Evolutionary conservation across 2,797 vertebrate species (phyloP).

Genomic region (Arctocebus calabarensis): DNA sequence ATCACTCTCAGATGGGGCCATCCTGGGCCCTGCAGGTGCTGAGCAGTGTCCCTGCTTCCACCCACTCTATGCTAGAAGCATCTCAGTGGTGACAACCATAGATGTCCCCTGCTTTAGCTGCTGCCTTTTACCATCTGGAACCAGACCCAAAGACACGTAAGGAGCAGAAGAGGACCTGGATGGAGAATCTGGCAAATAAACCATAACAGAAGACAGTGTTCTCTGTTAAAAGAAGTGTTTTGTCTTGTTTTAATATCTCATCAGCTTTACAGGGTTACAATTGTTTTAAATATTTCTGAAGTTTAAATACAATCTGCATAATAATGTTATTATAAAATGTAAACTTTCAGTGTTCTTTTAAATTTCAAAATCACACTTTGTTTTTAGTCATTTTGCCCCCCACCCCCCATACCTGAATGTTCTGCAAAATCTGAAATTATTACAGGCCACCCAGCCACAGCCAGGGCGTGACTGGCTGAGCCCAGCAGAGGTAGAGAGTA

Average conservation of each 20-base stretch:
- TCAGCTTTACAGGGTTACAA: constrained; percentile 91
- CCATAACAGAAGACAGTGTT: background rate
- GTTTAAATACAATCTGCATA: constrained; percentile 92
- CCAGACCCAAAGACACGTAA: fast-evolving
- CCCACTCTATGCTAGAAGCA: background rate
- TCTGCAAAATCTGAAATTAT: constrained; percentile 86
- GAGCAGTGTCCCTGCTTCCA: background rate
- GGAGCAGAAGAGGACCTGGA: background rate
- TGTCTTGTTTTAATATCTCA: constrained; percentile 87
- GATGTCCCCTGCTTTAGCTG: background rate
- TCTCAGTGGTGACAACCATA: background rate
- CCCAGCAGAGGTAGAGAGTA: constrained; percentile 87
- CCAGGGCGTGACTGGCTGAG: constrained; percentile 62
- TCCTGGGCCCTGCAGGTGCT: background rate
- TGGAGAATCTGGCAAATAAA: background rate
- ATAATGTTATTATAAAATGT: constrained; percentile 93
- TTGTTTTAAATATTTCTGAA: constrained; percentile 92
- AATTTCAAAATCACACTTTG: constrained; percentile 87
- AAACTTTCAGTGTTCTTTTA: constrained; percentile 91
- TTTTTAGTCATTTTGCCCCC: background rate
- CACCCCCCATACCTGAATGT: constrained; percentile 86
- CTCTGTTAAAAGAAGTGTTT: constrained; percentile 74
- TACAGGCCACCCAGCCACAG: constrained; percentile 54
- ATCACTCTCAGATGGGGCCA: background rate
- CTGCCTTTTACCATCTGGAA: background rate